These are phyloP conservation scores for Argentina silus DNA, from an alignment of 2,797 vertebrate genomes.

Conservation along the genomic window DNA sequence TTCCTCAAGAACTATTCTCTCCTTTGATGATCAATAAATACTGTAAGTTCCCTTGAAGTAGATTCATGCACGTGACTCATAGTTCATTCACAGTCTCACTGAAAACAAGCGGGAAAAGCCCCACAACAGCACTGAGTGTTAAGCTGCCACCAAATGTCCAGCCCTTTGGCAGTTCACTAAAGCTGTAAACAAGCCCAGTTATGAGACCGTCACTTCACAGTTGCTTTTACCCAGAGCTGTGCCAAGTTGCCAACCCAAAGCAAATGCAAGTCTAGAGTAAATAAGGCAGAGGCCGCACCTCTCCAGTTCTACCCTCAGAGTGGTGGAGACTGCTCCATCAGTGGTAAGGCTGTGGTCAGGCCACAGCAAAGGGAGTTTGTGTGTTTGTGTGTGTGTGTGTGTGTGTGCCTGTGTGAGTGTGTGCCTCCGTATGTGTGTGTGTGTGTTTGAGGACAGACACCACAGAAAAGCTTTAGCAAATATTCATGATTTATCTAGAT, in stretches of 20 bases:
- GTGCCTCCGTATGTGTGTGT: constrained; percentile 26
- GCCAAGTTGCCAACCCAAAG: constrained; percentile 59
- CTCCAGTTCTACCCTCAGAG: constrained; percentile 65
- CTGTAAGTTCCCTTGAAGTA: constrained; percentile 34
- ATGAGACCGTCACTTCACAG: constrained; percentile 40
- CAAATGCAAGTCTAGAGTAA: constrained; percentile 67
- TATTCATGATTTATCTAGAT: not conserved
- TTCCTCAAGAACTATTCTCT: constrained; percentile 12
- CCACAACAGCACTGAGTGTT: constrained; percentile 50
- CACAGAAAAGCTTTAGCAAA: constrained; percentile 11
- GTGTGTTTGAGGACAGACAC: not conserved
- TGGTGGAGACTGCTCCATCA: constrained; percentile 64
- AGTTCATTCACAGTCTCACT: constrained; percentile 19
- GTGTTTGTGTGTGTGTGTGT: not conserved
- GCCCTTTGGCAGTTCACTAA: constrained; percentile 46
- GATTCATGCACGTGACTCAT: constrained; percentile 30
- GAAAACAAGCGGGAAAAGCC: constrained; percentile 27
- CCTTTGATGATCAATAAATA: constrained; percentile 17
- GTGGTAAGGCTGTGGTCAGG: constrained; percentile 65
- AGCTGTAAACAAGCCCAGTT: constrained; percentile 32
- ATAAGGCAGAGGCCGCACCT: constrained; percentile 68
- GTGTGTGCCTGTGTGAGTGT: constrained; percentile 19
- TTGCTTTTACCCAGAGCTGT: constrained; percentile 47
- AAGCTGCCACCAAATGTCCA: constrained; percentile 29
- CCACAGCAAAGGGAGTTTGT: constrained; percentile 60